phyloP scores from a whole-genome alignment of 2,888 invertebrate genomes.

The Harpagoxenus sublaevis region DNA sequence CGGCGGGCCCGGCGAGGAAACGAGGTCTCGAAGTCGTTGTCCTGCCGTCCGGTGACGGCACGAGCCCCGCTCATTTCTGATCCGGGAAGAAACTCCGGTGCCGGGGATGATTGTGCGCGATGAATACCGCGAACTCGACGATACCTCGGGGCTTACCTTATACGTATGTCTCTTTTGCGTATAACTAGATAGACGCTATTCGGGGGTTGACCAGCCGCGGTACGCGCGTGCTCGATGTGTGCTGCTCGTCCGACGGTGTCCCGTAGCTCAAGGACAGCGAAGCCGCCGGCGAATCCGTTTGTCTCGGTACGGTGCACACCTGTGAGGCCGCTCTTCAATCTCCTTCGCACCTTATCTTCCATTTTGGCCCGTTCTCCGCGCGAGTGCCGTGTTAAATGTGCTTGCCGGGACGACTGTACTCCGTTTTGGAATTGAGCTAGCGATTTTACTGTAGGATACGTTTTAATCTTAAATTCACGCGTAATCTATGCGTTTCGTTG shows the following conservation, averaged over 20 bases:
- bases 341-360: background rate
- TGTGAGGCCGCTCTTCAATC: constrained; percentile 4
- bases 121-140: constrained; percentile 11
- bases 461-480: constrained; percentile 50
- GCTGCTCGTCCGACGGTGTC: constrained; percentile 6
- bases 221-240: background rate
- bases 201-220: background rate
- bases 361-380: constrained; percentile 34
- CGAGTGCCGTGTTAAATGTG: constrained; percentile 42
- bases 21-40: constrained; percentile 38
- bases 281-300: constrained; percentile 10
- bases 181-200: constrained; percentile 42
- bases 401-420: constrained; percentile 51
- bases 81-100: constrained; percentile 21
- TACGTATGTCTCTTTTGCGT: constrained; percentile 44
- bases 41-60: constrained; percentile 5
- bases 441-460: constrained; percentile 52
- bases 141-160: constrained; percentile 28
- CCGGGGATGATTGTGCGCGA: constrained; percentile 20
- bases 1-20: constrained; percentile 27
- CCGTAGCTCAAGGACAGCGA: constrained; percentile 18
- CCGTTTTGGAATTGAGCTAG: constrained; percentile 65
- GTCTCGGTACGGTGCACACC: constrained; percentile 1
- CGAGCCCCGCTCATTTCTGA: background rate
- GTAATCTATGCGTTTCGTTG: constrained; percentile 33